Base-by-base conservation (phyloP, 1,140 invertebrate species). In the Drosophila equinoxialis region DNA sequence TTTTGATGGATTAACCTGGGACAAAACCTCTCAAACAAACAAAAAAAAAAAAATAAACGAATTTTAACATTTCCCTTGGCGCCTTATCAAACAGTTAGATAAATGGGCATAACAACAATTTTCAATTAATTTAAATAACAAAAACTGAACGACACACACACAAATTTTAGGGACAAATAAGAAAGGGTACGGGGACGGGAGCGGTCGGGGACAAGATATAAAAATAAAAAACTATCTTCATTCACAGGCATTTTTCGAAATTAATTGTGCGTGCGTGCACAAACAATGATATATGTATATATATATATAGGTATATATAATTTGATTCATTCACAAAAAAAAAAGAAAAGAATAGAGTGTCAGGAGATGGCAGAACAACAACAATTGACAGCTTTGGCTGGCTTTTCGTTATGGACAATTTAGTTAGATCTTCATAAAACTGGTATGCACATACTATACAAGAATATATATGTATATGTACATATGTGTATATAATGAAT, bases 1-100 rank as follows among this genome's bases (percentile, higher is more conserved):
- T 66, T 62, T 66, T 74, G 63, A 66, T 71, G 57, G 45, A 51
- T 51, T 51, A 51, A 59, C 30, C 33, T 58, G 6, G n/a, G 10
- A 48, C 14, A 20, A 48, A 8, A 51, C 17, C 23, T 26, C 23
- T 20, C 20, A 48, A 48, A 48, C 37, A 26, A 1, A 26, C 4
- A 1, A 26, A 26, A 26, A 26, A 26, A 26, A 26, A 26, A 30
- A 6, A 5, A 30, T 0, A 30, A 30, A n/a, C 4, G 6, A 30
- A 30, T 5, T 30, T 5, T 13, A 11, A 51, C 17, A 20, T 23
- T 51, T 51, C 10, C 17, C 17, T 17, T 48, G 45, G 14, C 14
- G 45, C 14, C 59, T 62, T 42, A 42, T 62, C 60, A 41, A 41
- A 62, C 17, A 23, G 6, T 23, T 14, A 35, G 33, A 60, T 35